phyloP scores from a whole-genome alignment of 2,797 vertebrate species.

The Hypotaenidia philippensis region DNA sequence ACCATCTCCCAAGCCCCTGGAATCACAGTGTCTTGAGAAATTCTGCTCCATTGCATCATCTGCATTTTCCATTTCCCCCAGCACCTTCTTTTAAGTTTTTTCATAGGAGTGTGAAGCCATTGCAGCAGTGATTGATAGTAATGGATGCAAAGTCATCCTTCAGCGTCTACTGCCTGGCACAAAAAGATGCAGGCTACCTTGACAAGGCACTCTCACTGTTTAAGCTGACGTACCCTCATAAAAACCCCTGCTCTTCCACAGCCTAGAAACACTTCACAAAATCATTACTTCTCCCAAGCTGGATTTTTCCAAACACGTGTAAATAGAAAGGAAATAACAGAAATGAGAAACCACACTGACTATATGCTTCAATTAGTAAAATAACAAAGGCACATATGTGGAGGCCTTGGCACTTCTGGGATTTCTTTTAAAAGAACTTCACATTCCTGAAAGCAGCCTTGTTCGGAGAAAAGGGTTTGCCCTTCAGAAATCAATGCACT shows the following conservation, averaged over 20 bases:
- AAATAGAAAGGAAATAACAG: background rate
- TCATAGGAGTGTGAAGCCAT: slow-evolving; percentile 54
- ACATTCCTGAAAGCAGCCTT: background rate
- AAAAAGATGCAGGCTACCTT: slow-evolving; percentile 29
- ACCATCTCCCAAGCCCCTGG: background rate
- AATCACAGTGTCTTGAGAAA: slow-evolving; percentile 49
- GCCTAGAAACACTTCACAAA: background rate
- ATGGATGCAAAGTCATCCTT: slow-evolving; percentile 56
- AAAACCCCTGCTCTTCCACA: background rate
- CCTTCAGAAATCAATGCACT: background rate
- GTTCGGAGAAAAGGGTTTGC: background rate
- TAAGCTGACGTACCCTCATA: background rate
- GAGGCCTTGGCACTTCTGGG: background rate
- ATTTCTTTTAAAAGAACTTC: background rate
- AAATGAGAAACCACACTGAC: background rate
- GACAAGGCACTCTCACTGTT: background rate
- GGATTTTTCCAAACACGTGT: background rate
- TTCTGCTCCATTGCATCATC: slow-evolving; percentile 9
- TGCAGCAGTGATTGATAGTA: slow-evolving; percentile 45
- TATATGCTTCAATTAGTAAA: background rate
- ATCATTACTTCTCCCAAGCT: background rate
- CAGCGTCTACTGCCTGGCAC: slow-evolving; percentile 12
- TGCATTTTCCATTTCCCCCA: slow-evolving; percentile 40
- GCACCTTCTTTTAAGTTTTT: slow-evolving; percentile 24
- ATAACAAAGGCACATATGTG: background rate